Evolutionary conservation across 2,113 vertebrate species (phyloP).

Genomic region (Onychostruthus taczanowskii): DNA sequence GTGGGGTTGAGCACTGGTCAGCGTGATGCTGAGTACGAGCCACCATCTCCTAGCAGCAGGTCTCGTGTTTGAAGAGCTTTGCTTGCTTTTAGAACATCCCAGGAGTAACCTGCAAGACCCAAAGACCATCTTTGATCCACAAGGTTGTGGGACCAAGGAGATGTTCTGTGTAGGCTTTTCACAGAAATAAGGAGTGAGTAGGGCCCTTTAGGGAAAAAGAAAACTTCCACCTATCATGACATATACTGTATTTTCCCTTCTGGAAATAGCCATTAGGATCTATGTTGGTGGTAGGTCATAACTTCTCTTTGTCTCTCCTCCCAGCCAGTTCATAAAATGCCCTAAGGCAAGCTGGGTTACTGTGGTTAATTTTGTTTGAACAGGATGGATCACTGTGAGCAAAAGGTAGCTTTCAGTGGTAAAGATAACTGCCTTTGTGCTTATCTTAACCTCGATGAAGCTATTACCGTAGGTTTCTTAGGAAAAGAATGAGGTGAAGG

Average conservation of each 20-base stretch:
- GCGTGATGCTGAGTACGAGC: accelerated
- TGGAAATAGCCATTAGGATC: not conserved
- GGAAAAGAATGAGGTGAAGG: slow-evolving; percentile 27
- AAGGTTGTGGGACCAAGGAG: not conserved
- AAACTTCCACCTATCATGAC: not conserved
- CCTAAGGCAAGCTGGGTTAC: not conserved
- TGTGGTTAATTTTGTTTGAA: not conserved
- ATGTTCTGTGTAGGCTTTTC: not conserved
- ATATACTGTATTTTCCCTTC: not conserved
- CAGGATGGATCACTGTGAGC: not conserved
- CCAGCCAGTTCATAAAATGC: not conserved
- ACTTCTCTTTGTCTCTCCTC: not conserved
- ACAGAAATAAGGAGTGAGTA: not conserved
- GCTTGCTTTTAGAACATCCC: not conserved
- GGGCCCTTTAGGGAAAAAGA: not conserved
- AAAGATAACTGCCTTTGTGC: not conserved
- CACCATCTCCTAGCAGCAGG: not conserved
- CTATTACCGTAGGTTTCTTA: slow-evolving; percentile 16
- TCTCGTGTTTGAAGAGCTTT: not conserved
- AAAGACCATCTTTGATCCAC: not conserved
- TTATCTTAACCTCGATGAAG: slow-evolving; percentile 38
- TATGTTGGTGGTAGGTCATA: not conserved
- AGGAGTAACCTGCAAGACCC: not conserved
- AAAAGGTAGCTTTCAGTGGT: not conserved
- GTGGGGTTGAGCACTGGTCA: accelerated